Base-by-base conservation (phyloP, 2,888 invertebrate genomes). In the Danaus chrysippus region DNA sequence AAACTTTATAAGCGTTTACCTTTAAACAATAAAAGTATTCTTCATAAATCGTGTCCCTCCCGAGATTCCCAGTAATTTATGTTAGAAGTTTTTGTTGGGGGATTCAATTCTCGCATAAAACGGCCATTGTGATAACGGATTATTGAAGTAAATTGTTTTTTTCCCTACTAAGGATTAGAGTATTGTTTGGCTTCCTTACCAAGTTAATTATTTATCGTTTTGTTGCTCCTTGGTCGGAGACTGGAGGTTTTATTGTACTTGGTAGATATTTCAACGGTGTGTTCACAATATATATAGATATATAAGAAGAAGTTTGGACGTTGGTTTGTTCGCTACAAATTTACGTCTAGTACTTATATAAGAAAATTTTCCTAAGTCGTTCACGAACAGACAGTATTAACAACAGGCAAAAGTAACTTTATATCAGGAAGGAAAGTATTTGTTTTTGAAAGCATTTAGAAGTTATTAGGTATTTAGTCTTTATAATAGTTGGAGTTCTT, bases 31-130 rank as follows among this genome's bases (percentile, higher is more conserved):
- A 71, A 75, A 75, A 73, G 72, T 75, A 71, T 72, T 71, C 71
- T 71, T 71, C 76, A 75, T 76, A 76, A 76, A 76, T 77, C 72
- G 61, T 58, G 61, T 61, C 63, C 67, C 71, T 67, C 70, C 61
- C 58, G 72, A 71, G 75, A 71, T 74, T 71, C 63, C 64, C 62
- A 65, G 71, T 76, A 73, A 78, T 78, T 78, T 78, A 77, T 76
- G 77, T 62, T 54, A 19, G 62, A 77, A 77, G 70, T 77, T 77
- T 76, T 70, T 68, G 67, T 63, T 62, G 66, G 65, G 66, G 65
- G 66, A 74, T 77, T 76, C 75, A 74, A 76, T 77, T 73, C 73
- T 69, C 71, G 73, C 73, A 72, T 74, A 73, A 74, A 75, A 75
- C 68, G 72, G 65, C 70, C 71, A 74, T 72, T 71, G 72, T 73